These are phyloP conservation scores for Scomber scombrus DNA, from an alignment of 2,113 vertebrate genomes.

Conservation along the genomic window DNA sequence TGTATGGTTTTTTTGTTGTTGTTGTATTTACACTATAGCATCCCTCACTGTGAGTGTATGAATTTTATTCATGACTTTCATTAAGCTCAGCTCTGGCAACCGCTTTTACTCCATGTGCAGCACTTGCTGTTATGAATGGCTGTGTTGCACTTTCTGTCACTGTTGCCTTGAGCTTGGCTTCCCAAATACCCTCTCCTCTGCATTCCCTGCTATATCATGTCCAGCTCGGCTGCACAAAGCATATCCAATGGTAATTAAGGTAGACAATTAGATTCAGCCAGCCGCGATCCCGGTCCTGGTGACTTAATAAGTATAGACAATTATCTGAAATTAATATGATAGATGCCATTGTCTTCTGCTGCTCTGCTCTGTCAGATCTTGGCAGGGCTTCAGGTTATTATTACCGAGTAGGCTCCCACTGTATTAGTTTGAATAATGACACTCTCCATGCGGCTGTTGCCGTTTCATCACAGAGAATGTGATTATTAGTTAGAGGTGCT, in stretches of 20 bases:
- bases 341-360: constrained; percentile 58
- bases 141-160: constrained; percentile 45
- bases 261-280: constrained; percentile 60
- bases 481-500: constrained; percentile 64
- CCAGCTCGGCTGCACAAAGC: constrained; percentile 53
- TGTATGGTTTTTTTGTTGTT: neutral
- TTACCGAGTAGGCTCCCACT: constrained; percentile 47
- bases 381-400: constrained; percentile 57
- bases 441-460: constrained; percentile 33
- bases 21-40: constrained; percentile 30
- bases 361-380: constrained; percentile 57
- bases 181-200: constrained; percentile 26
- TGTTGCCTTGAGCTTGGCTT: constrained; percentile 33
- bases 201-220: constrained; percentile 55
- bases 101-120: constrained; percentile 41
- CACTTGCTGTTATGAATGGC: constrained; percentile 55
- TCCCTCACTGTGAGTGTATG: constrained; percentile 28
- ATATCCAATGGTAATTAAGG: constrained; percentile 71
- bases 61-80: constrained; percentile 76
- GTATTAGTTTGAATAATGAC: constrained; percentile 65
- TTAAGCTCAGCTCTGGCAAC: constrained; percentile 50
- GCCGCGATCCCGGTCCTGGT: constrained; percentile 23
- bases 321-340: constrained; percentile 75
- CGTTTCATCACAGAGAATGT: constrained; percentile 61
- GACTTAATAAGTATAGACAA: constrained; percentile 71